These are phyloP conservation scores for Sinotaia quadrata DNA, from an alignment of 2,888 invertebrate species.

Conservation along the genomic window DNA sequence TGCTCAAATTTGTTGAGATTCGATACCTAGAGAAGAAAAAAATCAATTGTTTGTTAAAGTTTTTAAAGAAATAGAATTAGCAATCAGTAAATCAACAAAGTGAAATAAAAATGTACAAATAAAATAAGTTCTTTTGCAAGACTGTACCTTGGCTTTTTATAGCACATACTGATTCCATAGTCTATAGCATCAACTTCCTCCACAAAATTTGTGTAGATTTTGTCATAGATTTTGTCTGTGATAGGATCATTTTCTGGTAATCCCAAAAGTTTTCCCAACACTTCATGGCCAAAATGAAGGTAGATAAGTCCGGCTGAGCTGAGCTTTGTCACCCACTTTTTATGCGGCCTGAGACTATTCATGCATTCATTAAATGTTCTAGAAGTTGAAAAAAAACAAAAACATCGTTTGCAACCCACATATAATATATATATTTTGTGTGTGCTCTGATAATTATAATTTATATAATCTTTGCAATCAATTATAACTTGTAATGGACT, in stretches of 20 bases:
- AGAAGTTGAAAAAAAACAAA: slow-evolving; percentile 32
- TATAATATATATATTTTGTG: too few relatives aligned
- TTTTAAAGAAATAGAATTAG: too few relatives aligned
- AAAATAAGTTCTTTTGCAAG: too few relatives aligned
- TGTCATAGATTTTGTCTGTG: slow-evolving; percentile 71
- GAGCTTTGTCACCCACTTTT: slow-evolving; percentile 77
- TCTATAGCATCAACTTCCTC: slow-evolving; percentile 97
- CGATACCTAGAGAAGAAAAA: slow-evolving; percentile 76
- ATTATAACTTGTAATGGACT: too few relatives aligned
- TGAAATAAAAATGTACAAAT: too few relatives aligned
- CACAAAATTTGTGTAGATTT: slow-evolving; percentile 88
- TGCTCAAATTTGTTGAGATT: slow-evolving; percentile 85
- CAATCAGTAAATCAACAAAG: too few relatives aligned
- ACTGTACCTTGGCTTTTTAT: slow-evolving; percentile 74
- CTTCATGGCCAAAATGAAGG: slow-evolving; percentile 87
- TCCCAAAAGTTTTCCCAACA: slow-evolving; percentile 72
- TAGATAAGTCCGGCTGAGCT: slow-evolving; percentile 97
- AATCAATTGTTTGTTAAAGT: too few relatives aligned
- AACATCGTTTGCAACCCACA: too few relatives aligned
- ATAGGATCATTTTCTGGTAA: slow-evolving; percentile 46
- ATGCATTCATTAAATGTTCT: slow-evolving; percentile 73
- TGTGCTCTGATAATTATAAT: too few relatives aligned
- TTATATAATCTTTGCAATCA: too few relatives aligned
- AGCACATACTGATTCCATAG: slow-evolving; percentile 91
- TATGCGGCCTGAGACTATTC: slow-evolving; percentile 63